These are phyloP conservation scores for Ginglymostoma cirratum DNA, from an alignment of 2,113 vertebrate genomes.

Conservation along the genomic window DNA sequence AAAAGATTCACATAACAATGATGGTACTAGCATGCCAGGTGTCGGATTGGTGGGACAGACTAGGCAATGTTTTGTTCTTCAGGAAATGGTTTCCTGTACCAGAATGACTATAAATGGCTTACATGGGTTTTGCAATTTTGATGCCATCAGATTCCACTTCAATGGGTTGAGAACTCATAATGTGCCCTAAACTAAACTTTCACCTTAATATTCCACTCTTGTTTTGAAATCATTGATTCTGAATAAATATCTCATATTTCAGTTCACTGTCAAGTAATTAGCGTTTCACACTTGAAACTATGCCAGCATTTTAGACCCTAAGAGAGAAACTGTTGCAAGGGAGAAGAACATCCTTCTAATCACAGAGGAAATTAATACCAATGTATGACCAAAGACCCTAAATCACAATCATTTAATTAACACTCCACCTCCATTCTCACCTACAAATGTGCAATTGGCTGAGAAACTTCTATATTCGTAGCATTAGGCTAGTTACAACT, in stretches of 20 bases:
- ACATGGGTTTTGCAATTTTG: not conserved
- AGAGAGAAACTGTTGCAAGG: not conserved
- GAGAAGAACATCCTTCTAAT: not conserved
- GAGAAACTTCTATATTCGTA: not conserved
- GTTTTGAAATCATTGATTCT: not conserved
- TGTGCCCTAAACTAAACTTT: not conserved
- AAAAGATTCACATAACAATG: not conserved
- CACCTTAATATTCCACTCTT: not conserved
- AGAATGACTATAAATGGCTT: not conserved
- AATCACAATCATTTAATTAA: not conserved
- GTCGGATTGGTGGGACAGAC: not conserved
- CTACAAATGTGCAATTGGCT: not conserved
- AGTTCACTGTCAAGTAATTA: not conserved
- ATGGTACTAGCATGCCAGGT: not conserved
- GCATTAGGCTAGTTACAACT: not conserved
- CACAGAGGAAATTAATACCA: not conserved
- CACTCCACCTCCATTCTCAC: not conserved
- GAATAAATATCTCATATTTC: not conserved
- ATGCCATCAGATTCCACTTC: not conserved
- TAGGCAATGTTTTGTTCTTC: not conserved
- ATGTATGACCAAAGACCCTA: not conserved
- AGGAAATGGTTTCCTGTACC: not conserved
- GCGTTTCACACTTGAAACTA: not conserved
- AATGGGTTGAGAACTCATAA: not conserved
- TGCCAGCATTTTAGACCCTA: not conserved